These are phyloP conservation scores for Seladonia tumulorum DNA, from an alignment of 2,888 invertebrate genomes.

Conservation along the genomic window DNA sequence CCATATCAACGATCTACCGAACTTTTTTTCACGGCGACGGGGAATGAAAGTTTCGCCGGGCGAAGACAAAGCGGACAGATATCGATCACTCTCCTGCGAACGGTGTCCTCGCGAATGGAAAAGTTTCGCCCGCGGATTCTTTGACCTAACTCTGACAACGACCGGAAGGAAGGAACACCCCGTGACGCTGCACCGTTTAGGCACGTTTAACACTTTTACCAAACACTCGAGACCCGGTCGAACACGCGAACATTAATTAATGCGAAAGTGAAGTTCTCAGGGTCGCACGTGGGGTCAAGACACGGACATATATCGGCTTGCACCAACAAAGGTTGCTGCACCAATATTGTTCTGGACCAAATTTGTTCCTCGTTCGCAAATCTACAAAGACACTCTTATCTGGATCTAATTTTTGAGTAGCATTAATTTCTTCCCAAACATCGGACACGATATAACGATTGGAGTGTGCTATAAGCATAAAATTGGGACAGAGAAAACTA, in stretches of 20 bases:
- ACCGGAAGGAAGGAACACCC: background rate
- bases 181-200: background rate
- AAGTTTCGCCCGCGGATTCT: background rate
- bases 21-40: conserved; percentile 63
- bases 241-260: too few species aligned
- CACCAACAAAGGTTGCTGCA: too few species aligned
- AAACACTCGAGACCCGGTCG: background rate
- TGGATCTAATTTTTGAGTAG: too few species aligned
- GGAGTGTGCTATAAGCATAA: too few species aligned
- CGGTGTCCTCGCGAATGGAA: conserved; percentile 1
- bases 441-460: too few species aligned
- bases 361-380: too few species aligned
- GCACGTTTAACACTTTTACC: conserved; percentile 19
- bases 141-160: background rate
- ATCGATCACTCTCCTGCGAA: conserved; percentile 54
- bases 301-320: too few species aligned
- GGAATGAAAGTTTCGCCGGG: conserved; percentile 56
- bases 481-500: background rate
- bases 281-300: too few species aligned
- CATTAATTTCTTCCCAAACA: too few species aligned
- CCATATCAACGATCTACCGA: conserved; percentile 50
- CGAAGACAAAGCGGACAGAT: conserved; percentile 48
- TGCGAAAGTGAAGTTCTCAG: background rate
- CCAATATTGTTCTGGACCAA: too few species aligned
- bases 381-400: too few species aligned